These are phyloP conservation scores for Nyctereutes procyonoides DNA, from an alignment of 2,113 vertebrate species.

Conservation along the genomic window DNA sequence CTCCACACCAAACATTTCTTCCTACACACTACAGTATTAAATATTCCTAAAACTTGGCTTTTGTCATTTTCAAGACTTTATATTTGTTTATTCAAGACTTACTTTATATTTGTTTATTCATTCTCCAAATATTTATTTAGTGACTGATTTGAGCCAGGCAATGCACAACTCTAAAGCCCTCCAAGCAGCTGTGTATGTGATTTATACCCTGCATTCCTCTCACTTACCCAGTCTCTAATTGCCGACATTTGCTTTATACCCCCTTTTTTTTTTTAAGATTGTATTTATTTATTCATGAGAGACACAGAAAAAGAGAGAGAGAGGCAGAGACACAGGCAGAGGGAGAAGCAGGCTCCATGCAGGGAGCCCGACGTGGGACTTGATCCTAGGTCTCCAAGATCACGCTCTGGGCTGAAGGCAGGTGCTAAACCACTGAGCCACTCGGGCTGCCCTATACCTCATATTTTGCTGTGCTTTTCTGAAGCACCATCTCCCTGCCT, in stretches of 20 bases:
- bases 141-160: neutral
- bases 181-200: neutral
- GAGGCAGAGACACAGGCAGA: no score
- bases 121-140: constrained; percentile 23
- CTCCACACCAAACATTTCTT: neutral
- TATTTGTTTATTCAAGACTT: constrained; percentile 27
- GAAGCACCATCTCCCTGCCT: neutral
- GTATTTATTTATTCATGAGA: no score
- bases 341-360: no score
- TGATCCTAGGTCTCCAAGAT: no score
- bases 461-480: neutral
- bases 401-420: no score
- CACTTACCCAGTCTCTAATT: neutral
- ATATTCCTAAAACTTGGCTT: neutral
- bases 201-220: neutral
- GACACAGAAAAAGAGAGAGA: no score
- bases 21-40: neutral
- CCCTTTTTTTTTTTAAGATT: no score
- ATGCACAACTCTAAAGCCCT: neutral
- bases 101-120: constrained; percentile 36
- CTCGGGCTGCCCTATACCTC: neutral
- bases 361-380: no score
- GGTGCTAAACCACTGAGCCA: no score
- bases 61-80: constrained; percentile 7
- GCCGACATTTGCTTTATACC: neutral